A percentile compares a stretch with the other conserved stretches of the same genome.
Evolutionary conservation across 1,140 invertebrate species (phyloP).

Genomic region (Holcopasites calliopsidis): DNA sequence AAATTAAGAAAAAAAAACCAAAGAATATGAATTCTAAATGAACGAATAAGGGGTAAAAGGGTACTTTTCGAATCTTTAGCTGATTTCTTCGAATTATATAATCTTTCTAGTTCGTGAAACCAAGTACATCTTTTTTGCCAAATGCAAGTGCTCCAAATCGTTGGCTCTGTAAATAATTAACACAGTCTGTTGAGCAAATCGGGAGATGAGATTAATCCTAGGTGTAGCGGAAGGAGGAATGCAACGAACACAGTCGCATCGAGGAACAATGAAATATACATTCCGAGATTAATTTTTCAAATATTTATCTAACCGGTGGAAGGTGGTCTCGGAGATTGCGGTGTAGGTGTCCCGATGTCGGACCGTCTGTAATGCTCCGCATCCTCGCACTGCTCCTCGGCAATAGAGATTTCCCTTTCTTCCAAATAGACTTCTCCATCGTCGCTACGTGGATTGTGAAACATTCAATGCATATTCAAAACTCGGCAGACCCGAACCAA

Average conservation of each 20-base stretch:
- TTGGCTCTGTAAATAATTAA: slow-evolving; percentile 44
- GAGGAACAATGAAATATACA: too few species aligned
- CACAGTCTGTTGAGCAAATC: not conserved
- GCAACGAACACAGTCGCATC: not conserved
- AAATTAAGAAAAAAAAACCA: not conserved
- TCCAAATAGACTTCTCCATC: slow-evolving; percentile 80
- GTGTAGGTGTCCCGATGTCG: slow-evolving; percentile 81
- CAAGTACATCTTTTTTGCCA: slow-evolving; percentile 33
- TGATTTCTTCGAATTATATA: slow-evolving; percentile 32
- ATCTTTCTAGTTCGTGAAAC: slow-evolving; percentile 23
- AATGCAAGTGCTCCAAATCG: slow-evolving; percentile 31
- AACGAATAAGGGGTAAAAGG: not conserved
- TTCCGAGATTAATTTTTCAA: too few species aligned
- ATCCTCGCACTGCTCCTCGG: slow-evolving; percentile 82
- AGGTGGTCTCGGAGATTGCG: slow-evolving; percentile 84
- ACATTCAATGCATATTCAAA: not conserved
- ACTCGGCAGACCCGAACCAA: not conserved
- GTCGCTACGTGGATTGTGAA: slow-evolving; percentile 62
- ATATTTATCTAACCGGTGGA: slow-evolving; percentile 82
- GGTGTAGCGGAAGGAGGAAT: too few species aligned
- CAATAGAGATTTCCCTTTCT: slow-evolving; percentile 81
- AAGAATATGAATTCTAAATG: not conserved
- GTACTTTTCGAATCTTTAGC: slow-evolving; percentile 31
- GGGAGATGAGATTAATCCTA: not conserved
- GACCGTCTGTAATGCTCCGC: slow-evolving; percentile 75